Conservation (phyloP, 2,113 vertebrate species). For the Nannobrachium achirus region DNA sequence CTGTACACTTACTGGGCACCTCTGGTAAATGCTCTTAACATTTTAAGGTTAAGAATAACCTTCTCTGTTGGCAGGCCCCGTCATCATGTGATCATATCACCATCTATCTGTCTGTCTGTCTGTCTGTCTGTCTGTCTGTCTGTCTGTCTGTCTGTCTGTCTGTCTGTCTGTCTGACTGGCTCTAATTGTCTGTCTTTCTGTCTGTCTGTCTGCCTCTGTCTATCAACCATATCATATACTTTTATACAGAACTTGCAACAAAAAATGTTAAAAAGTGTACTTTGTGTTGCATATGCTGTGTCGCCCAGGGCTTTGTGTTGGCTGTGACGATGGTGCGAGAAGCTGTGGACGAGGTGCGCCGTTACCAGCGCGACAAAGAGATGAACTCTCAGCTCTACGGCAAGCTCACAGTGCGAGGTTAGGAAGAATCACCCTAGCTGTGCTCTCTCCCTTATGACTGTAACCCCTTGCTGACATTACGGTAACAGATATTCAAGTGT, state of each 20-base stretch:
- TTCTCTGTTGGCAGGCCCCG: too few relatives aligned
- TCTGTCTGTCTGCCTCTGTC: too few relatives aligned
- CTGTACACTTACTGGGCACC: conserved; percentile 99
- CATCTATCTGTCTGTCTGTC: too few relatives aligned
- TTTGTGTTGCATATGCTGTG: conserved; percentile 13
- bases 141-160: too few relatives aligned
- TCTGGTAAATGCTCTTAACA: conserved; percentile 84
- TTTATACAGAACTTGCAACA: too few relatives aligned
- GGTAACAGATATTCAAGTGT: conserved; percentile 48
- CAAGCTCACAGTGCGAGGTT: conserved; percentile 96
- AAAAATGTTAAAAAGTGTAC: neutral
- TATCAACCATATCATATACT: too few relatives aligned
- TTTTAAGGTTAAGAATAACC: too few relatives aligned
- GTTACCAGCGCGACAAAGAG: conserved; percentile 94
- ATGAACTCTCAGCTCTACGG: conserved; percentile 98
- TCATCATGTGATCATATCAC: too few relatives aligned
- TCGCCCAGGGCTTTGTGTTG: conserved; percentile 89
- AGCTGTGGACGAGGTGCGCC: conserved; percentile 92
- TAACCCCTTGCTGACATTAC: conserved; percentile 52
- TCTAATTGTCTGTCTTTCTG: too few relatives aligned
- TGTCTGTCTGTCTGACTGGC: too few relatives aligned
- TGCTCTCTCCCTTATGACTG: neutral
- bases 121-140: too few relatives aligned
- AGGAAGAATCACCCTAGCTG: conserved; percentile 39
- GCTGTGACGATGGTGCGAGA: conserved; percentile 93